A percentile compares a stretch with the other conserved stretches of the same genome.
Evolutionary conservation across 2,113 vertebrate genomes (phyloP).

Genomic region (Ceuthmochares aereus): DNA sequence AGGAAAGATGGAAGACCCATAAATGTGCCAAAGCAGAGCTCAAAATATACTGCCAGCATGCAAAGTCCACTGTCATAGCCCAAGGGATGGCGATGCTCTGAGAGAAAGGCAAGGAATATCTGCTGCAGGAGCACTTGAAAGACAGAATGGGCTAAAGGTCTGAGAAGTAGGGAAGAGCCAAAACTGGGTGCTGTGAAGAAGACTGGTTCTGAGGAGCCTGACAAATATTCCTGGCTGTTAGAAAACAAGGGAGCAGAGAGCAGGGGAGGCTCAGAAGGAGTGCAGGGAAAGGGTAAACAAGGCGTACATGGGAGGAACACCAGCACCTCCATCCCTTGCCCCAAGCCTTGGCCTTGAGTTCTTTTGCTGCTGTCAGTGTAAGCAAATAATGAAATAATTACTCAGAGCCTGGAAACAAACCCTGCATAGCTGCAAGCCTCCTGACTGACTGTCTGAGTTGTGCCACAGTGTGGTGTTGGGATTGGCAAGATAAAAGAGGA

Average conservation of each 20-base stretch:
- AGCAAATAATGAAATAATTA: neutral
- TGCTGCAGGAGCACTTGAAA: neutral
- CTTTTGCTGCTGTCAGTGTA: neutral
- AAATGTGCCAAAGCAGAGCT: neutral
- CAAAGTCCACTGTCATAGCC: neutral
- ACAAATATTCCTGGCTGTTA: neutral
- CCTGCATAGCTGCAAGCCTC: neutral
- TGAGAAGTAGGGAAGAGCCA: neutral
- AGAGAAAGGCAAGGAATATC: neutral
- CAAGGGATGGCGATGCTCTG: neutral
- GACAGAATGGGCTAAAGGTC: neutral
- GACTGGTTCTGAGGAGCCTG: neutral
- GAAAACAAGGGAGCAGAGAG: fast-evolving
- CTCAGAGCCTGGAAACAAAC: neutral
- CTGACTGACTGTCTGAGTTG: neutral
- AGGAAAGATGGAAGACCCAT: neutral
- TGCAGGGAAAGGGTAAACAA: neutral
- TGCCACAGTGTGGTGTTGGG: neutral
- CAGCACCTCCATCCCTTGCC: neutral
- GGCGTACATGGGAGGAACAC: neutral
- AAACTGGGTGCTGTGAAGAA: neutral
- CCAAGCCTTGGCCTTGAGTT: neutral
- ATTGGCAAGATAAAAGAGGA: neutral
- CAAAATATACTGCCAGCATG: neutral
- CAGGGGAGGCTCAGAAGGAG: neutral